Conservation (phyloP, 2,888 invertebrate species). For the Xylota sylvarum region DNA sequence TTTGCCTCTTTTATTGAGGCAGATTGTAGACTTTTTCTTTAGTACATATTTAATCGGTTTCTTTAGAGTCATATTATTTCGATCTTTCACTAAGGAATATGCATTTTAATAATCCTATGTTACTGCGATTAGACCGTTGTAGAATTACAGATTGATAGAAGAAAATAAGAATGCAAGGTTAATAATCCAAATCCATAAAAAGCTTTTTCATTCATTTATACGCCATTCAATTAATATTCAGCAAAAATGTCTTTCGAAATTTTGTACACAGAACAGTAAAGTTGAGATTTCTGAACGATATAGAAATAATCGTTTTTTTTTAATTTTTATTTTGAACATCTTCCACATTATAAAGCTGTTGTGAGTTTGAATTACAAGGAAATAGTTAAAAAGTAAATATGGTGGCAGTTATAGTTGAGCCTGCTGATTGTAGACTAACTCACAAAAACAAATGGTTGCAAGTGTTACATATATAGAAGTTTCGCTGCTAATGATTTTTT, state of each 20-base stretch:
- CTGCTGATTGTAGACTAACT: slow-evolving; percentile 1
- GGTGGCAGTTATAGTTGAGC: neutral
- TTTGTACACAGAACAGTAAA: slow-evolving; percentile 46
- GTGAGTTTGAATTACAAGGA: neutral
- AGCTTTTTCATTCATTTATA: slow-evolving; percentile 48
- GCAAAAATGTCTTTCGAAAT: slow-evolving; percentile 67
- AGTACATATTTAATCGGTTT: no score
- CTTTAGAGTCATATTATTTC: no score
- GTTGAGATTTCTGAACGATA: neutral
- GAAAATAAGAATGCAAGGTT: neutral
- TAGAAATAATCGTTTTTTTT: neutral
- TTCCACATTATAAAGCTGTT: slow-evolving; percentile 63
- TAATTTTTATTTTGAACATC: slow-evolving; percentile 23
- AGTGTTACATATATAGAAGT: slow-evolving; percentile 8
- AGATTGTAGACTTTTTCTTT: no score
- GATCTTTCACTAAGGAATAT: no score
- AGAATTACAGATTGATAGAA: no score
- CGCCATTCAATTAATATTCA: slow-evolving; percentile 15
- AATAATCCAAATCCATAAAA: slow-evolving; percentile 27
- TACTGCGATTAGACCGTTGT: no score
- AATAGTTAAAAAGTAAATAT: neutral
- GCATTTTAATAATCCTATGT: no score
- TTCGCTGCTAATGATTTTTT: neutral
- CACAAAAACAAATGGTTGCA: slow-evolving; percentile 2
- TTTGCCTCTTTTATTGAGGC: no score